Evolutionary conservation across 1,140 invertebrate genomes (phyloP).

Genomic region (Caenorhabditis brenneri): DNA sequence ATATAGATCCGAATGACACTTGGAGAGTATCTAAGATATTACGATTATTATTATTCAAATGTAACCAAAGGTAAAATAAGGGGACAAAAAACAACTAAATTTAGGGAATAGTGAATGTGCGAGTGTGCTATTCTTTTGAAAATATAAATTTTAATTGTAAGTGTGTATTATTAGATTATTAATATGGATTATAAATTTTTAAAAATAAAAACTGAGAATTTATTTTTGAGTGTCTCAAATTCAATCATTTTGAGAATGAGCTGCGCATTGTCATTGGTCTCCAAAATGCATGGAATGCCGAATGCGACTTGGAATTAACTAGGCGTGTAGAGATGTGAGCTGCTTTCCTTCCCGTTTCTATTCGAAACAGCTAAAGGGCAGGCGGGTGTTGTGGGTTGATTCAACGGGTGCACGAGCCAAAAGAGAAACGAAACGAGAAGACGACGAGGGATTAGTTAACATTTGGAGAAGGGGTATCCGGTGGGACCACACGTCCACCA

Average conservation of each 20-base stretch:
- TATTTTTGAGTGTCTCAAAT: not conserved
- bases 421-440: not conserved
- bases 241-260: not conserved
- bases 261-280: not conserved
- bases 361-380: slow-evolving; percentile 38
- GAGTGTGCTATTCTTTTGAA: too few relatives aligned
- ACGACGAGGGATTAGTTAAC: slow-evolving; percentile 20
- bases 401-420: slow-evolving; percentile 12
- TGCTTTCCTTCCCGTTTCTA: not conserved
- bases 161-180: too few relatives aligned
- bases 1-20: too few relatives aligned
- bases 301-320: slow-evolving; percentile 34
- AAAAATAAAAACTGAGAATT: not conserved
- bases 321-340: slow-evolving; percentile 31
- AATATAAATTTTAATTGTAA: too few relatives aligned
- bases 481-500: not conserved
- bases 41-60: too few relatives aligned
- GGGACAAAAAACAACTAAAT: too few relatives aligned
- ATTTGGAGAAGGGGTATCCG: not conserved
- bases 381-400: slow-evolving; percentile 28
- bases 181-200: too few relatives aligned
- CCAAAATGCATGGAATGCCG: slow-evolving; percentile 30
- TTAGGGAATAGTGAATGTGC: too few relatives aligned
- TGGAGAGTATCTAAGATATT: not conserved
- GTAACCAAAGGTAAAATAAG: too few relatives aligned